Evolutionary conservation across 2,797 vertebrate species (phyloP).

Genomic region (Serranus cabrilla): DNA sequence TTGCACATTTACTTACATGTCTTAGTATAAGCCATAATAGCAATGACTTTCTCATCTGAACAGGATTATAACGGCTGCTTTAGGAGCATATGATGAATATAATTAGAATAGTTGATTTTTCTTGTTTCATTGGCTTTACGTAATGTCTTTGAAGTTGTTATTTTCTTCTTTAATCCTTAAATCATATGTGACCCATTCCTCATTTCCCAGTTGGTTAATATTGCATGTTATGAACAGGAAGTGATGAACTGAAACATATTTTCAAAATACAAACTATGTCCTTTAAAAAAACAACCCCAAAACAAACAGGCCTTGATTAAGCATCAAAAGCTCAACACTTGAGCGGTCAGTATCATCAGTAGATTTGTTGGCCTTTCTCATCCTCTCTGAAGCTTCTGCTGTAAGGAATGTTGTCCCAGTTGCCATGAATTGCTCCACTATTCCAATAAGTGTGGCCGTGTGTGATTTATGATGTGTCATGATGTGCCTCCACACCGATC

Average conservation of each 20-base stretch:
- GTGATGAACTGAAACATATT: not conserved
- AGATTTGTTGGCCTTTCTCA: not conserved
- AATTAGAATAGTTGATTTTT: not conserved
- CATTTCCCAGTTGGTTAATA: not conserved
- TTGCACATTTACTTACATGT: slow-evolving; percentile 26
- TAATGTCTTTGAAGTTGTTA: not conserved
- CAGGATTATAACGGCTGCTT: slow-evolving; percentile 15
- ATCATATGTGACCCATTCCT: not conserved
- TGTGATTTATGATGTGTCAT: not conserved
- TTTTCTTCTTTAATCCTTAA: not conserved
- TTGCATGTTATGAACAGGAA: not conserved
- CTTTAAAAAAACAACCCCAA: not conserved
- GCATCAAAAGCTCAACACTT: not conserved
- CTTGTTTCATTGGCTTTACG: not conserved
- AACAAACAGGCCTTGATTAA: not conserved
- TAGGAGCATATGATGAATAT: not conserved
- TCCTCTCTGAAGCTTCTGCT: not conserved
- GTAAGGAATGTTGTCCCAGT: not conserved
- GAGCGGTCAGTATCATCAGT: not conserved
- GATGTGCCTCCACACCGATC: not conserved
- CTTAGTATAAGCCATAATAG: not conserved
- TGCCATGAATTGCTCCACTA: not conserved
- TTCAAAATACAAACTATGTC: not conserved
- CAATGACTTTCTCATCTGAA: not conserved
- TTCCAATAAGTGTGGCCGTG: not conserved